Conservation (phyloP, 1,140 invertebrate genomes). For the Apis florea region DNA sequence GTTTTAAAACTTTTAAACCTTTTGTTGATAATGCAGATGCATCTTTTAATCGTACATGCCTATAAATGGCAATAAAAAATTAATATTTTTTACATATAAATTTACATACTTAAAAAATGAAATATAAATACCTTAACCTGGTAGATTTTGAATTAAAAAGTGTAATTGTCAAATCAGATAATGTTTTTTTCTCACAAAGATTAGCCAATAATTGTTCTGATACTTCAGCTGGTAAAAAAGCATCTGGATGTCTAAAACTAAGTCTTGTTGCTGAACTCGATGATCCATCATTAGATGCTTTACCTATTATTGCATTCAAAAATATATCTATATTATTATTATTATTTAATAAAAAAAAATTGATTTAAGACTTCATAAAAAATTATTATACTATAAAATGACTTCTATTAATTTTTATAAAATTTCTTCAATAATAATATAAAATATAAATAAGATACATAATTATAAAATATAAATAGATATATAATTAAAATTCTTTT, state of each 20-base stretch:
- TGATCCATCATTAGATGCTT: conserved; percentile 63
- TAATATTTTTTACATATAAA: conserved; percentile 23
- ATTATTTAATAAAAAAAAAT: conserved; percentile 50
- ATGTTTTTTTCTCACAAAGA: conserved; percentile 83
- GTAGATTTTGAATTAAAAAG: conserved; percentile 86
- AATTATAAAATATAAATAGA: not conserved
- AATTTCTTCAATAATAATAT: not conserved
- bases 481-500: not conserved
- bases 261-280: conserved; percentile 76
- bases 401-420: not conserved
- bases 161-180: conserved; percentile 84
- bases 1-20: conserved; percentile 84
- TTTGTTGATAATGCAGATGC: conserved; percentile 82
- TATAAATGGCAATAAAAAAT: conserved; percentile 60
- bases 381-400: not conserved
- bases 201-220: conserved; percentile 85
- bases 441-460: not conserved
- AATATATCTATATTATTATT: conserved; percentile 51
- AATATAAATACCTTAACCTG: conserved; percentile 78
- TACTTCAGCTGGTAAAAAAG: conserved; percentile 85
- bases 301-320: conserved; percentile 56
- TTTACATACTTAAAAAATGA: not conserved
- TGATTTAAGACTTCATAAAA: conserved; percentile 52
- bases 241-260: conserved; percentile 84
- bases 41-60: conserved; percentile 81